phyloP scores from a whole-genome alignment of 2,113 vertebrate species.

The Eulacestoma nigropectus region DNA sequence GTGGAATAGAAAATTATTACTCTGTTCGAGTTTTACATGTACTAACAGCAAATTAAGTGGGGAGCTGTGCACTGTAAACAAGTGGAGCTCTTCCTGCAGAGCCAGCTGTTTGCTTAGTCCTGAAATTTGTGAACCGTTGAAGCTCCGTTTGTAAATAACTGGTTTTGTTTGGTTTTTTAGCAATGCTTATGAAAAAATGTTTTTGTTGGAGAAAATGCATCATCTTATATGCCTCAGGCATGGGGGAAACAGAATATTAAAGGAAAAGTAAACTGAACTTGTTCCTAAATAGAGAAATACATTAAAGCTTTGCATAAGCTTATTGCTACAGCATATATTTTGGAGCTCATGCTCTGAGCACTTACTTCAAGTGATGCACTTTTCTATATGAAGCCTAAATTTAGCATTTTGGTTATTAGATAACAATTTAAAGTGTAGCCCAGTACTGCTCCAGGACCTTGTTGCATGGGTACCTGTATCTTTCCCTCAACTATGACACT shows the following conservation, averaged over 20 bases:
- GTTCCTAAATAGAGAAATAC: neutral
- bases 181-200: neutral
- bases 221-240: neutral
- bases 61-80: neutral
- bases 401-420: neutral
- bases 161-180: neutral
- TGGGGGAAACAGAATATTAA: neutral
- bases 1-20: neutral
- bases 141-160: slow-evolving; percentile 23
- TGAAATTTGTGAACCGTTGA: neutral
- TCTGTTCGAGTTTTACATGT: neutral
- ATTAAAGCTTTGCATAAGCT: neutral
- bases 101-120: neutral
- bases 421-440: neutral
- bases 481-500: neutral
- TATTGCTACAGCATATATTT: neutral
- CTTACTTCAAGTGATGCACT: neutral
- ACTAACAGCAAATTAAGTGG: neutral
- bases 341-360: neutral
- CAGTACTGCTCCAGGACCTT: neutral
- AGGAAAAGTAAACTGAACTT: neutral
- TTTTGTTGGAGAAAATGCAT: neutral
- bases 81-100: neutral
- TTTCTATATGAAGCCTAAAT: neutral
- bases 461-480: rapidly evolving